These are phyloP conservation scores for Muscicapa comitata DNA, from an alignment of 2,797 vertebrate species.

Conservation along the genomic window DNA sequence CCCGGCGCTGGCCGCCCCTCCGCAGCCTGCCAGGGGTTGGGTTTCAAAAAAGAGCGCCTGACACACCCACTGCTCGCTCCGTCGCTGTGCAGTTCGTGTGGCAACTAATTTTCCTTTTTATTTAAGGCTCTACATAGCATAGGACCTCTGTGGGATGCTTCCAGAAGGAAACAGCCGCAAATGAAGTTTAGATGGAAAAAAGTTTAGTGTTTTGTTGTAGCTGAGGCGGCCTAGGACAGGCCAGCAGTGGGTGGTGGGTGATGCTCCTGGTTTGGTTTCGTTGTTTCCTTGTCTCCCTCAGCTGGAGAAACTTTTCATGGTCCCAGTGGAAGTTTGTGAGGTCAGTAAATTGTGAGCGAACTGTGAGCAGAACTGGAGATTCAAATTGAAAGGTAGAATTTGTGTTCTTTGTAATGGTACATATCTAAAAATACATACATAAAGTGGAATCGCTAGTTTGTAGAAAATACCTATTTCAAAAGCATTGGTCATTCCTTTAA, in stretches of 20 bases:
- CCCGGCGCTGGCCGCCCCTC: background rate
- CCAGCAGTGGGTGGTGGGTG: background rate
- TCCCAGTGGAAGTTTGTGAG: background rate
- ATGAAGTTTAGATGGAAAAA: background rate
- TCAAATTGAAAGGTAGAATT: background rate
- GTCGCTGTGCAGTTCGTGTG: rapidly evolving
- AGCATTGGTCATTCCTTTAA: background rate
- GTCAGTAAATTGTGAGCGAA: background rate
- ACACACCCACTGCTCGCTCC: background rate
- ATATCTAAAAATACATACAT: background rate
- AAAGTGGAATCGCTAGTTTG: background rate
- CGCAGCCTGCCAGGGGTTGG: background rate
- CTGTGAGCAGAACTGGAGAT: background rate
- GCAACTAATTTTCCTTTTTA: rapidly evolving
- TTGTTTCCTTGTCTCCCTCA: background rate
- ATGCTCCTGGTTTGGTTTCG: background rate
- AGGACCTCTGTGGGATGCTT: background rate
- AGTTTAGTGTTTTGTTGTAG: background rate
- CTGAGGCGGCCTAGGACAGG: background rate
- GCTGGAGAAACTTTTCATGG: background rate
- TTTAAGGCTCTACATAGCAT: rapidly evolving
- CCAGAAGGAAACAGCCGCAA: background rate
- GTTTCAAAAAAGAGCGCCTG: background rate
- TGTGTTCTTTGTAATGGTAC: background rate
- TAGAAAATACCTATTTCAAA: background rate